phyloP scores from a whole-genome alignment of 2,797 vertebrate species.

The Helarctos malayanus region DNA sequence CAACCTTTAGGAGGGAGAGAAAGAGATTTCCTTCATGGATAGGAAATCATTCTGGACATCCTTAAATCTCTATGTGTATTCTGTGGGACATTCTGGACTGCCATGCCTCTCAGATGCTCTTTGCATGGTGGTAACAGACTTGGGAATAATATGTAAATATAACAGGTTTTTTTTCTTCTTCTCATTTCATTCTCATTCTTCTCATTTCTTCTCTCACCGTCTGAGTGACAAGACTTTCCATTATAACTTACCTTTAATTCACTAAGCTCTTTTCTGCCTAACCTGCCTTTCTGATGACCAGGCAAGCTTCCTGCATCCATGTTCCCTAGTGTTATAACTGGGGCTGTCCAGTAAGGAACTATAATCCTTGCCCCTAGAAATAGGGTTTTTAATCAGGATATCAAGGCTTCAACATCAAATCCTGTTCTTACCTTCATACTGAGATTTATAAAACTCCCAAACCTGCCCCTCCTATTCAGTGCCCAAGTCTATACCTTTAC shows the following conservation, averaged over 20 bases:
- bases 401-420: neutral
- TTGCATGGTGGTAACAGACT: neutral
- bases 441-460: neutral
- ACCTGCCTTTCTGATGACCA: neutral
- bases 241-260: constrained; percentile 15
- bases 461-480: neutral
- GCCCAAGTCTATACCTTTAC: neutral
- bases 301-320: neutral
- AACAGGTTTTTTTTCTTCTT: neutral
- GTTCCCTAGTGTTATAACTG: neutral
- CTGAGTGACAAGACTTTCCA: neutral
- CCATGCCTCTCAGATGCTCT: neutral
- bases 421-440: neutral
- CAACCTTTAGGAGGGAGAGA: neutral
- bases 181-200: neutral
- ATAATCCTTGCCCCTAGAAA: neutral
- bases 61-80: neutral
- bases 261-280: neutral
- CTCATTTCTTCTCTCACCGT: neutral
- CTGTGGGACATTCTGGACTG: neutral
- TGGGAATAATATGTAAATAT: neutral
- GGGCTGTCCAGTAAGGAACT: neutral
- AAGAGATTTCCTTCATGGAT: neutral
- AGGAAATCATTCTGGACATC: neutral
- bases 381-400: neutral